A percentile compares a stretch with the other conserved stretches of the same genome.
Conservation (phyloP, 2,113 vertebrate genomes). For the Marcusenius ussheri region DNA sequence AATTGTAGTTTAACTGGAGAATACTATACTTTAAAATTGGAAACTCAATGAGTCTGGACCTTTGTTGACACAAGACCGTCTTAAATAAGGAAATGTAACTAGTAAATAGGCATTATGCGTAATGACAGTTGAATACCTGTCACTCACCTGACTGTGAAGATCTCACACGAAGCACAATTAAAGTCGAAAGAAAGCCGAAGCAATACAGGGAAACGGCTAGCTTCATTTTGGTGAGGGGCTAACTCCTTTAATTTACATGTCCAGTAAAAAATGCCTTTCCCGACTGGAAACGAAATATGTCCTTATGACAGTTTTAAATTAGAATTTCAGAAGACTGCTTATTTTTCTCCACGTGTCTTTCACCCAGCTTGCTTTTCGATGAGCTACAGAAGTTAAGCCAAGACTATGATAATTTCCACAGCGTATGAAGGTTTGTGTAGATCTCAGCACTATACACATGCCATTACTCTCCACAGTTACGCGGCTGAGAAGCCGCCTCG, state of each 20-base stretch:
- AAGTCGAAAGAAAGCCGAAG: slow-evolving; percentile 67
- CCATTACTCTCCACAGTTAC: slow-evolving; percentile 59
- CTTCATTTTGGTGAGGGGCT: slow-evolving; percentile 56
- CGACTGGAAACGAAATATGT: slow-evolving; percentile 30
- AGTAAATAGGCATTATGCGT: slow-evolving; percentile 37
- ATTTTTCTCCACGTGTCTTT: slow-evolving; percentile 27
- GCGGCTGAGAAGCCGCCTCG: slow-evolving; percentile 53
- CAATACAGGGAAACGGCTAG: slow-evolving; percentile 57
- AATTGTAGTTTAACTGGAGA: not conserved
- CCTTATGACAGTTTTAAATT: slow-evolving; percentile 40
- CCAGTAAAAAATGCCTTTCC: slow-evolving; percentile 53
- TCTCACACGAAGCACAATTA: slow-evolving; percentile 60
- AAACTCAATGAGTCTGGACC: not conserved
- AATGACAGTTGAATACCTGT: slow-evolving; percentile 29
- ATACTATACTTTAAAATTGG: not conserved
- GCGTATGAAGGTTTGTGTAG: slow-evolving; percentile 46
- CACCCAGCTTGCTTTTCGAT: slow-evolving; percentile 14
- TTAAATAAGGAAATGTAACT: not conserved
- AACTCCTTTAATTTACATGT: slow-evolving; percentile 68
- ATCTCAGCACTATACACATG: slow-evolving; percentile 55
- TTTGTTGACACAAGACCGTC: not conserved
- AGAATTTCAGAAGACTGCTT: slow-evolving; percentile 42
- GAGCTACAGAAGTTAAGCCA: slow-evolving; percentile 21
- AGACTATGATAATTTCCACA: slow-evolving; percentile 37
- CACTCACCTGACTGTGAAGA: slow-evolving; percentile 83